Evolutionary conservation across 2,797 vertebrate genomes (phyloP).

Genomic region (Mastacembelus armatus): DNA sequence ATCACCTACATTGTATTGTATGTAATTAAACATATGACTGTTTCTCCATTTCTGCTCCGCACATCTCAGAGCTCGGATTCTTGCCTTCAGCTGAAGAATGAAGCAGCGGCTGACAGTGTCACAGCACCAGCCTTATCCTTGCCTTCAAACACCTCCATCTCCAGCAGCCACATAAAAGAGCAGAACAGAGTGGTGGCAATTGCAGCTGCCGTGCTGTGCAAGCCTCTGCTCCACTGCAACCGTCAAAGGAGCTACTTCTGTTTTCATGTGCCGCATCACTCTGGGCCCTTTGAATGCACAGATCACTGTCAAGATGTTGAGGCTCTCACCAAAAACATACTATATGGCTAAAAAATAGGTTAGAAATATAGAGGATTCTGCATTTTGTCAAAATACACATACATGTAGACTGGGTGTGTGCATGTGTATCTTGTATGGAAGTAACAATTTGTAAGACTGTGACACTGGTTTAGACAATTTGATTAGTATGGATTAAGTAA

Average conservation of each 20-base stretch:
- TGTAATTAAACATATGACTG: constrained; percentile 60
- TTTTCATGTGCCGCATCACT: constrained; percentile 68
- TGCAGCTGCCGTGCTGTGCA: constrained; percentile 55
- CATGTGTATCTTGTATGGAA: not conserved
- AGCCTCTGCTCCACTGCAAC: constrained; percentile 55
- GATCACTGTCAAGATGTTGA: constrained; percentile 66
- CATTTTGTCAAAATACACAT: not conserved
- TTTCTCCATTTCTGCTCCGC: constrained; percentile 43
- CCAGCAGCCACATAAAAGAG: constrained; percentile 76
- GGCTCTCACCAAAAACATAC: constrained; percentile 46
- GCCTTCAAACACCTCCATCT: constrained; percentile 81
- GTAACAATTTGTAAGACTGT: not conserved
- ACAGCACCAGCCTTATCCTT: constrained; percentile 63
- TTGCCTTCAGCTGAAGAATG: constrained; percentile 56
- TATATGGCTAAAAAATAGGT: constrained; percentile 37
- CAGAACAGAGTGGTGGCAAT: constrained; percentile 64
- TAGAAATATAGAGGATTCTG: constrained; percentile 27
- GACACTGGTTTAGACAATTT: constrained; percentile 35
- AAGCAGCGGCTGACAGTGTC: constrained; percentile 54
- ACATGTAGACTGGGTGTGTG: not conserved
- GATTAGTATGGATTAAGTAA: constrained; percentile 58
- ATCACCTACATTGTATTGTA: constrained; percentile 11
- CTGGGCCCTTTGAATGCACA: constrained; percentile 67
- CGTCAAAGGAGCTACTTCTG: constrained; percentile 62
- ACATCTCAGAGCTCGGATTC: constrained; percentile 41